Evolutionary conservation across 2,113 vertebrate species (phyloP), one percentile per base, ranked within the genome.

Genomic region (Catharus fuscescens): DNA sequence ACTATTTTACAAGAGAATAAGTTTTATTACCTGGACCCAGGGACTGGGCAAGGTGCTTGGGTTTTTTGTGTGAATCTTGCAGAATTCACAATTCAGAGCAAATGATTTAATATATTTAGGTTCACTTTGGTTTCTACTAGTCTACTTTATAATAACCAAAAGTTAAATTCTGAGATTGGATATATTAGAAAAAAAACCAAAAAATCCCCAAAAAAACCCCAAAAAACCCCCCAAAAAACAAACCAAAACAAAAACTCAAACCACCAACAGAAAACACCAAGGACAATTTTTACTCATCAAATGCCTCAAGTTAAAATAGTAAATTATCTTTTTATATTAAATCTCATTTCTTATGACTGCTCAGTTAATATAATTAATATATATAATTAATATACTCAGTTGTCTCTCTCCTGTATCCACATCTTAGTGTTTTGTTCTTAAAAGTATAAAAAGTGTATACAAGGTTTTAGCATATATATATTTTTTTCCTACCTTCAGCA

Each of bases 161-260:
- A 66, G 7, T 60, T 40, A 10, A 13, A 52, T 83, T 14, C 66
- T 53, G 61, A 95, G 23, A 56, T 1, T 59, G 5, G 13, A 52
- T 2, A 25, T 8, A 57, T 1, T 13, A 40, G 40, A 14, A 40
- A 40, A 40, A 40, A 40, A 40, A 5, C 42, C 14, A 42, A 15
- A 60, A 56, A 40, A 60, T 2, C 1, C 4, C 21, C 7, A 40
- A 50, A 62, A 53, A 42, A 61, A 1, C 0, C 4, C 26, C 50
- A 60, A 64, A 36, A 60, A 56, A 40, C 54, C 2, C 1, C 4
- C 21, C 7, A 40, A 50, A 62, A 53, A 42, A 61, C 8, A 32
- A 40, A 6, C 21, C 7, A 40, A 50, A 61, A 23, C 23, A 62
- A 53, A 42, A 61, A 1, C 0, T 4, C 26, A 56, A 60, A 64